Evolutionary conservation across 1,140 invertebrate species (phyloP), one percentile per base, ranked within the genome.

Genomic region (Drosophila sulfurigaster): DNA sequence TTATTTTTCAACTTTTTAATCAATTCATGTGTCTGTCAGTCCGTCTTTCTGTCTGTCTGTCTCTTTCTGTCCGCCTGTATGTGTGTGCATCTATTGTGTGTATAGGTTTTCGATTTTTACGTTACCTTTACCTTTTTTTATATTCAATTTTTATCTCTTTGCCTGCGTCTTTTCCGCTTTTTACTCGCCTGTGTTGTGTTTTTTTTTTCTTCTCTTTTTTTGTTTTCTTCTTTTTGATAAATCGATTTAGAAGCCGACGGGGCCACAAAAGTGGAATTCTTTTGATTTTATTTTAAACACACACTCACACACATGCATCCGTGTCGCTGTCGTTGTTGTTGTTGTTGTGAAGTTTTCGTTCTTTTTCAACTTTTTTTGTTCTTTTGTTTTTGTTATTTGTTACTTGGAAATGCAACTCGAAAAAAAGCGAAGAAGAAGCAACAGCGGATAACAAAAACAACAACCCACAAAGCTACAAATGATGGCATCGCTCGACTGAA

Each of bases 191-290:
- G 66, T 56, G 30, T 75, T 73, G 86, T 57, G 78, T 38, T 54
- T 25, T 45, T 25, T 25, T 46, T 15, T 49, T 43, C 3, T 59
- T 52, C 45, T 46, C 46, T 46, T 65, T 81, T 75, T 74, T 75
- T 62, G 57, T 70, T 70, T 70, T 75, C 58, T 66, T 72, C 46
- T 72, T 76, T 87, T 88, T 87, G 83, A 88, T 88, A 88, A 88
- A 88, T 88, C 85, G 83, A 87, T 87, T 87, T 87, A 88, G 85
- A 83, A 87, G 83, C 83, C 83, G 83, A 87, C 80, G 85, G 83
- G 79, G 74, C 76, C 78, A 88, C 81, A 79, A 89, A 88, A 88
- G 80, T 88, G 85, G 83, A 87, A 87, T 87, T 87, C 83, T 88
- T 87, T 87, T 87, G 85, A 87, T 88, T 87, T 87, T 83, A 79